Percentiles rank a stretch among this genome's conserved stretches.
These are phyloP conservation scores for Syncerus caffer DNA, from an alignment of 2,797 vertebrate genomes.

Conservation along the genomic window DNA sequence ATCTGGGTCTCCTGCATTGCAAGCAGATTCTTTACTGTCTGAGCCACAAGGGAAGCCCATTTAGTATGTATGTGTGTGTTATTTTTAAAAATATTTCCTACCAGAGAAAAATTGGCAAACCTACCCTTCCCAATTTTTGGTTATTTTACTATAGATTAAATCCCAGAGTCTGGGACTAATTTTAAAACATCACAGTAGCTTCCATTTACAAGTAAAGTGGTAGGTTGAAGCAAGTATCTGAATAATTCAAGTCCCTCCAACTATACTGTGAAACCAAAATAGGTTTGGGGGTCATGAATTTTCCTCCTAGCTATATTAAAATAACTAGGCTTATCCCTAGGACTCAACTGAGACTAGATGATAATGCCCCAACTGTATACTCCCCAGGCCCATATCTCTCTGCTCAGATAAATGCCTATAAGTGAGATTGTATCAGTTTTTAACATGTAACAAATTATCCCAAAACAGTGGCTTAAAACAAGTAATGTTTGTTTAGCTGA, in stretches of 20 bases:
- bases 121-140: background rate
- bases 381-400: background rate
- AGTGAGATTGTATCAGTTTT: background rate
- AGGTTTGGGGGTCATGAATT: background rate
- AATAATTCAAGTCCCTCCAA: conserved; percentile 41
- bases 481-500: background rate
- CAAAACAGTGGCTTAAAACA: background rate
- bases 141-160: conserved; percentile 9
- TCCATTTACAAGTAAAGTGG: conserved; percentile 34
- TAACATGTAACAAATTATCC: background rate
- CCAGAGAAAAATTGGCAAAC: background rate
- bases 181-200: background rate
- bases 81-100: background rate
- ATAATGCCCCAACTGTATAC: background rate
- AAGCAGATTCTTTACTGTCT: background rate
- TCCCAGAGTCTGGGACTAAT: background rate
- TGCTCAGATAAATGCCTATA: background rate
- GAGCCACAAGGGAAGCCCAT: background rate
- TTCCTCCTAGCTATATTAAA: background rate
- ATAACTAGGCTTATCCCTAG: background rate
- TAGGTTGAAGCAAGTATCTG: conserved; percentile 38
- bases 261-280: conserved; percentile 8
- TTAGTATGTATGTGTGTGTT: background rate
- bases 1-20: background rate
- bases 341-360: background rate